These are phyloP conservation scores for Gymnothorax reevesii DNA, from an alignment of 2,797 vertebrate genomes.

Conservation along the genomic window DNA sequence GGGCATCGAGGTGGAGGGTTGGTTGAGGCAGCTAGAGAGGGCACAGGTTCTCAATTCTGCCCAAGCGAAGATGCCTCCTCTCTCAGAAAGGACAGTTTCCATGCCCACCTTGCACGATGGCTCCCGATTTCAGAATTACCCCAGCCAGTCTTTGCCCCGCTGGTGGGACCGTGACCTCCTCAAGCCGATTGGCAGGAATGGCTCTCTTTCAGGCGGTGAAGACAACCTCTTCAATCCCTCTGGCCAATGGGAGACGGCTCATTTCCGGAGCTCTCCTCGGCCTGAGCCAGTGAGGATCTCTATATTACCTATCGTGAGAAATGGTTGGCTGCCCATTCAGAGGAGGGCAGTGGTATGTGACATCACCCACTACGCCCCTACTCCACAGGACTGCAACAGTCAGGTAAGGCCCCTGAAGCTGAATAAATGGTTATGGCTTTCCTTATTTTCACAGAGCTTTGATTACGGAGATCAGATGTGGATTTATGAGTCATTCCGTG, in stretches of 20 bases:
- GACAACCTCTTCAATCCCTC: slow-evolving; percentile 60
- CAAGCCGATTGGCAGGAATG: slow-evolving; percentile 50
- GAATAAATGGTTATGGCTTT: not conserved
- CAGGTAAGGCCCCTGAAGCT: slow-evolving; percentile 58
- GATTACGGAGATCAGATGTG: slow-evolving; percentile 15
- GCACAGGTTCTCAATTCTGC: slow-evolving; percentile 42
- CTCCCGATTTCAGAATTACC: slow-evolving; percentile 28
- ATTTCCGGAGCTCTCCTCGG: slow-evolving; percentile 55
- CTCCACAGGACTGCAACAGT: slow-evolving; percentile 41
- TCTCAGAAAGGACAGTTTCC: slow-evolving; percentile 49
- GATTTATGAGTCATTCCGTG: slow-evolving; percentile 42
- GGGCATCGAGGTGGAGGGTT: slow-evolving; percentile 56
- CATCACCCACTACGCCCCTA: slow-evolving; percentile 36
- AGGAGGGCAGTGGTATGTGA: slow-evolving; percentile 56
- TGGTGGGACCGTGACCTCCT: slow-evolving; percentile 48
- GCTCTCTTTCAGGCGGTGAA: slow-evolving; percentile 55
- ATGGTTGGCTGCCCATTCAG: slow-evolving; percentile 73
- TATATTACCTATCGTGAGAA: slow-evolving; percentile 62
- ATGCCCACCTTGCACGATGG: slow-evolving; percentile 51
- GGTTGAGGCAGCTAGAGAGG: slow-evolving; percentile 63
- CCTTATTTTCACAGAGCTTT: not conserved
- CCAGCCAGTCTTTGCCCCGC: slow-evolving; percentile 31
- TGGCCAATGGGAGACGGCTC: slow-evolving; percentile 61
- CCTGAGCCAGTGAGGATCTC: slow-evolving; percentile 63
- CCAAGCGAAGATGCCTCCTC: slow-evolving; percentile 35